Evolutionary conservation across 2,113 vertebrate genomes (phyloP).

Genomic region (Albula goreensis): DNA sequence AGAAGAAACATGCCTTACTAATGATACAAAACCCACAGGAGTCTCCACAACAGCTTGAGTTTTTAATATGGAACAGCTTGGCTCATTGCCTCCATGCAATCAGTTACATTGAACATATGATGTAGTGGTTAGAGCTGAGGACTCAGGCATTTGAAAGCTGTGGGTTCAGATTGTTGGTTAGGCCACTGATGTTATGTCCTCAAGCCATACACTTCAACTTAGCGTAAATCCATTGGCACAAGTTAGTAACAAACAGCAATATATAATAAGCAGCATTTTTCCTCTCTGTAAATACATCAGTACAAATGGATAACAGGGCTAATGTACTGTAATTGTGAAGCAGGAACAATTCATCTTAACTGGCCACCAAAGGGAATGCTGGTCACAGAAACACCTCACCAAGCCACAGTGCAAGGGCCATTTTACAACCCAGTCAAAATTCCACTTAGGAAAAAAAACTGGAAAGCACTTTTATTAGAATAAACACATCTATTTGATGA

Average conservation of each 20-base stretch:
- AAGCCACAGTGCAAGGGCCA: background rate
- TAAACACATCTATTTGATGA: slow-evolving; percentile 13
- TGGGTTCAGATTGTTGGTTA: no score
- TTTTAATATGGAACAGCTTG: background rate
- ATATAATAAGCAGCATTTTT: background rate
- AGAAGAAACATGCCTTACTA: no score
- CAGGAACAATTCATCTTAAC: background rate
- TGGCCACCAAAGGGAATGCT: background rate
- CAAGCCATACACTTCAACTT: background rate
- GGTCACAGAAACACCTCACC: background rate
- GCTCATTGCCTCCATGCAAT: background rate
- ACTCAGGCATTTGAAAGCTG: background rate
- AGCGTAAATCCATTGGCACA: background rate
- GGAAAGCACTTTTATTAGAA: background rate
- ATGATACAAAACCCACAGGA: no score
- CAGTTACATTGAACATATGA: background rate
- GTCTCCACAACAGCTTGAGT: background rate
- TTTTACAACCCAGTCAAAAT: background rate
- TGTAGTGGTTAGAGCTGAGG: background rate
- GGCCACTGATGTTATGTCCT: background rate
- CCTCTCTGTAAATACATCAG: no score
- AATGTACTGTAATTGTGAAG: background rate
- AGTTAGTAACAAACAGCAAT: background rate
- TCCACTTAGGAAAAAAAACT: background rate
- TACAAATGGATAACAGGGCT: background rate